Conservation (phyloP, 2,113 vertebrate species). For the Bufo bufo region DNA sequence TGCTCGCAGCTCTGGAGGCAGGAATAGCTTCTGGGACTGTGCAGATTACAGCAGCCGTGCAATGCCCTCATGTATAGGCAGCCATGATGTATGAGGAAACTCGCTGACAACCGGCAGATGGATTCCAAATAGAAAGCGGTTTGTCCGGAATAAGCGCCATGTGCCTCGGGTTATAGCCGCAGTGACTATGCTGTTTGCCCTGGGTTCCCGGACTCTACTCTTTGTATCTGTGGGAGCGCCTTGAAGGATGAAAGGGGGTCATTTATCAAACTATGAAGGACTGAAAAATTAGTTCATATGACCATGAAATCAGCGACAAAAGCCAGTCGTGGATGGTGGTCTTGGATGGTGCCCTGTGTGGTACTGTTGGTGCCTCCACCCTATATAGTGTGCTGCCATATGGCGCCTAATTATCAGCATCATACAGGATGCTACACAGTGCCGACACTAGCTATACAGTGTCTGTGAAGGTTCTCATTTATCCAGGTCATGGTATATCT, state of each 20-base stretch:
- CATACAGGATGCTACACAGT: too few relatives aligned
- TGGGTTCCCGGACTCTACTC: not conserved
- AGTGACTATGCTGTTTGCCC: not conserved
- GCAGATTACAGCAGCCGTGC: not conserved
- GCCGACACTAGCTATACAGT: too few relatives aligned
- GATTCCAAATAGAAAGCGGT: not conserved
- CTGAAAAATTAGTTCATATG: too few relatives aligned
- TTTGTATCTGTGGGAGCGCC: not conserved
- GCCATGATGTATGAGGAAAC: constrained; percentile 10
- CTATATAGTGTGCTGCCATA: too few relatives aligned
- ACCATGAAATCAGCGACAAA: too few relatives aligned
- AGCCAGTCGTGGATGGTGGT: too few relatives aligned
- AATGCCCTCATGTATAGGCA: not conserved
- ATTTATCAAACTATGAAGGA: not conserved
- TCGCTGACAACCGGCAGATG: not conserved
- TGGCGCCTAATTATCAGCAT: too few relatives aligned
- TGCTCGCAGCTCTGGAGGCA: not conserved
- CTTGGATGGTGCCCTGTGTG: too few relatives aligned
- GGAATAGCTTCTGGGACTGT: not conserved
- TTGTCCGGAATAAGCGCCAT: not conserved
- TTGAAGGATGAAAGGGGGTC: not conserved
- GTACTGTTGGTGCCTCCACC: too few relatives aligned
- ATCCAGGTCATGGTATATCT: too few relatives aligned
- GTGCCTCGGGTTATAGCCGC: not conserved
- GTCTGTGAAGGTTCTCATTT: too few relatives aligned